Percentiles rank a stretch among this genome's conserved stretches.
These are phyloP conservation scores for Numida meleagris DNA, from an alignment of 2,113 vertebrate genomes.

Conservation along the genomic window DNA sequence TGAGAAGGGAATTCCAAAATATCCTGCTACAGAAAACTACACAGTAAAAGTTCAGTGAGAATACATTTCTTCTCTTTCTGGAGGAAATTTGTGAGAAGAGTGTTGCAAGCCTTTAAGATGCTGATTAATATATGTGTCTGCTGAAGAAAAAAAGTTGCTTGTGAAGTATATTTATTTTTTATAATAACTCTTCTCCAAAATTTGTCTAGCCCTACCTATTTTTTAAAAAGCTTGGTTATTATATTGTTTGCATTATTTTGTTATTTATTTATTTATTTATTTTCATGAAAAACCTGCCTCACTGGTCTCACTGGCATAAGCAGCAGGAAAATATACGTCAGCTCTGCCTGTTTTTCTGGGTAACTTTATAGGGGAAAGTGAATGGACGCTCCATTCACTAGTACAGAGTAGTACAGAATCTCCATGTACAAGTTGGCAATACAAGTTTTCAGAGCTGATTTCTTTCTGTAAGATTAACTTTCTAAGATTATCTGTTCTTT, in stretches of 20 bases:
- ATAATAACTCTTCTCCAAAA: not conserved
- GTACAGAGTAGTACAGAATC: not conserved
- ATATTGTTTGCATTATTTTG: conserved; percentile 41
- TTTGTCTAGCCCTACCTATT: not conserved
- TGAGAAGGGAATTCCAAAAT: not conserved
- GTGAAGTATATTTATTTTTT: not conserved
- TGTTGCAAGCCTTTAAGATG: not conserved
- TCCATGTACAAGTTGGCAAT: not conserved
- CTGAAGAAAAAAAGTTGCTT: not conserved
- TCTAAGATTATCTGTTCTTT: not conserved
- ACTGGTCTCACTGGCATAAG: not conserved
- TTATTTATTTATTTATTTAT: not conserved
- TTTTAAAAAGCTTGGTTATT: not conserved
- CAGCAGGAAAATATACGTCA: not conserved
- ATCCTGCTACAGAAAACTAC: rapidly evolving
- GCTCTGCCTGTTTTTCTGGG: conserved; percentile 24
- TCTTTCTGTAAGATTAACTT: not conserved
- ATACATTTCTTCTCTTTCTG: not conserved
- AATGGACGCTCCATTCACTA: not conserved
- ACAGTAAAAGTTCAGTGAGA: not conserved
- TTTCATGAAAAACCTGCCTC: conserved; percentile 36
- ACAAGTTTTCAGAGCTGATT: not conserved
- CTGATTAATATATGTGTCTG: not conserved
- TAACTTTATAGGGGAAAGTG: not conserved
- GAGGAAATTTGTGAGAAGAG: not conserved